Evolutionary conservation across 2,888 invertebrate species (phyloP).

Genomic region (Cremastinae sp.): DNA sequence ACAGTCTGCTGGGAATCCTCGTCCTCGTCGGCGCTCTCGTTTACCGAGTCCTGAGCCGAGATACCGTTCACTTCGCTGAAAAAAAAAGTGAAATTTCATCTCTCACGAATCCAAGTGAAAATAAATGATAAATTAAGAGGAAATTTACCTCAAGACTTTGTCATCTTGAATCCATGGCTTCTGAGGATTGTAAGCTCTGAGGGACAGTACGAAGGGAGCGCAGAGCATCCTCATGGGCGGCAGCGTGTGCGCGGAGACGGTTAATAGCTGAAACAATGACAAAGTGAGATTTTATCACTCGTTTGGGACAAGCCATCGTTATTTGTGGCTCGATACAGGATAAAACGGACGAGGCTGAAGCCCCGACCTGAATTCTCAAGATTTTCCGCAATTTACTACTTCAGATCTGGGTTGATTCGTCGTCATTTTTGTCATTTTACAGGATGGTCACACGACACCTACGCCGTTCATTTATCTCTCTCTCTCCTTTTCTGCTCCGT

Average conservation of each 20-base stretch:
- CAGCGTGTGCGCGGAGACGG: slow-evolving; percentile 79
- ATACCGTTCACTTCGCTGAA: slow-evolving; percentile 43
- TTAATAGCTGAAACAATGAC: slow-evolving; percentile 69
- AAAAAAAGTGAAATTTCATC: too few species aligned
- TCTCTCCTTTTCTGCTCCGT: slow-evolving; percentile 8
- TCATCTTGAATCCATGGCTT: slow-evolving; percentile 63
- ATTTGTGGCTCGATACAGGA: slow-evolving; percentile 23
- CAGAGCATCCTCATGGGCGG: slow-evolving; percentile 79
- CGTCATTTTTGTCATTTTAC: slow-evolving; percentile 50
- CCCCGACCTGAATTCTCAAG: slow-evolving; percentile 67
- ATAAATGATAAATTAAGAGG: not conserved
- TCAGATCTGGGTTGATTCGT: slow-evolving; percentile 74
- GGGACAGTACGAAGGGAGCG: slow-evolving; percentile 75
- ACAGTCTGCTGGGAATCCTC: slow-evolving; percentile 32
- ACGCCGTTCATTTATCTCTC: slow-evolving; percentile 36
- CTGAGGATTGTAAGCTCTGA: slow-evolving; percentile 65
- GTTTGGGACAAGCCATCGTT: slow-evolving; percentile 33
- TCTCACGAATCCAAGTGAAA: not conserved
- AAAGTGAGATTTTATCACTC: slow-evolving; percentile 52
- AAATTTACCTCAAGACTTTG: slow-evolving; percentile 49
- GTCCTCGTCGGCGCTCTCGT: slow-evolving; percentile 66
- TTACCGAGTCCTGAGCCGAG: slow-evolving; percentile 53
- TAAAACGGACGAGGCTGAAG: slow-evolving; percentile 51
- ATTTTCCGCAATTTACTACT: slow-evolving; percentile 74
- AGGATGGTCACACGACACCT: slow-evolving; percentile 49